Evolutionary conservation across 2,888 invertebrate species (phyloP), one percentile per base, ranked within the genome.

Genomic region (Drosophila buzzatii): DNA sequence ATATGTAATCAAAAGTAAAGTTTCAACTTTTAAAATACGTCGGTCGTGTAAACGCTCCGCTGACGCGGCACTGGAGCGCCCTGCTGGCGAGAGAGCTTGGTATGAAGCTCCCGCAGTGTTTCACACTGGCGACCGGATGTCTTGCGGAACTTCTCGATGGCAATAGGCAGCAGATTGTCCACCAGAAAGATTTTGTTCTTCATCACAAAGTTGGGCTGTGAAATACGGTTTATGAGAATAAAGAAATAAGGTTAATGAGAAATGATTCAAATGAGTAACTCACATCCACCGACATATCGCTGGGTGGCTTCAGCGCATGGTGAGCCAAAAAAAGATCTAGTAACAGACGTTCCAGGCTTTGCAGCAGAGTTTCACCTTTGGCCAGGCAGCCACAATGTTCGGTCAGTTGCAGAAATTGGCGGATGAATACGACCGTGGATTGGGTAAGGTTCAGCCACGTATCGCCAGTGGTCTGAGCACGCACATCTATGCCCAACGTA

Each of bases 401-500:
- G 1, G 92, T 92, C 14, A 93, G 80, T 20, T 90, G 92, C 3
- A 93, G 76, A 59, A 88, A 93, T 69, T 93, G 92, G 2, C 93
- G 84, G 20, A 92, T 91, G 61, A 93, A 93, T 31, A 91, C 91
- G 5, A 93, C 89, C 3, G 92, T 93, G 9, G 93, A 92, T 64
- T 93, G 93, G 0, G 93, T 92, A 3, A 93, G 77, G 76, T 92
- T 93, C 3, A 93, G 88, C 92, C 93, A 93, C 3, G 93, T 93
- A 35, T 93, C 93, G 8, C 93, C 93, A 0, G 92, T 93, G 0
- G 92, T 84, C 61, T 93, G 92, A 0, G 88, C 62, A 5, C 92
- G 91, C 83, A 93, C 90, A 81, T 93, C 91, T 27, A 93, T 91
- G 18, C 93, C 93, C 33, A 93, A 47, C 0, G 76, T 69, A 23